Percentiles rank a stretch among this genome's conserved stretches.
Conservation (phyloP, 1,140 invertebrate species). For the Drosophila insularis region DNA sequence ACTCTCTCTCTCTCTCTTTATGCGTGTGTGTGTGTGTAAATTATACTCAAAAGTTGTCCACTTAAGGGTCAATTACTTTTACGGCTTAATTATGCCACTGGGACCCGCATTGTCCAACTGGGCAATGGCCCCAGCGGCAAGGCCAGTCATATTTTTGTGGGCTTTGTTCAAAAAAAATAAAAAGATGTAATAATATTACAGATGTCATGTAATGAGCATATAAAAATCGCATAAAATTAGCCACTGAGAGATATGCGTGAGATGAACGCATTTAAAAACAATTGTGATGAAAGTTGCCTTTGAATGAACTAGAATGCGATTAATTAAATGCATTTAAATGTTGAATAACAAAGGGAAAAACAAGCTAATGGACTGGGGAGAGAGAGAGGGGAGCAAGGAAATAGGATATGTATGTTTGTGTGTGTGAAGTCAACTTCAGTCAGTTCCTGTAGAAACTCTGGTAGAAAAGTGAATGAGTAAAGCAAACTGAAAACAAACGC, state of each 20-base stretch:
- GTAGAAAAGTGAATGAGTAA: not conserved
- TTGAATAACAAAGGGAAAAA: not conserved
- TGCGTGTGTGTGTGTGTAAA: slow-evolving; percentile 15
- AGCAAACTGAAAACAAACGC: slow-evolving; percentile 20
- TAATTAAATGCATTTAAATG: slow-evolving; percentile 66
- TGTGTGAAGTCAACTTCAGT: not conserved
- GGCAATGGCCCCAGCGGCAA: not conserved
- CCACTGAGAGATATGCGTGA: slow-evolving; percentile 41
- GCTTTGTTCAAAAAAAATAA: slow-evolving; percentile 23
- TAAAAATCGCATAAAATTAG: slow-evolving; percentile 65
- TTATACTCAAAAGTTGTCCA: slow-evolving; percentile 70
- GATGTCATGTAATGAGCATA: slow-evolving; percentile 55
- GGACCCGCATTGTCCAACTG: slow-evolving; percentile 45
- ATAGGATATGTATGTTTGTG: not conserved
- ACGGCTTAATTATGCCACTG: slow-evolving; percentile 72
- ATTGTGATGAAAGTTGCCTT: slow-evolving; percentile 29
- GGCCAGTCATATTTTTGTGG: slow-evolving; percentile 15
- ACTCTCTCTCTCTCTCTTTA: too few species aligned
- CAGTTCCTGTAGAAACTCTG: slow-evolving; percentile 15
- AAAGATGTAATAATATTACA: slow-evolving; percentile 1
- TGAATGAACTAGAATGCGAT: slow-evolving; percentile 49
- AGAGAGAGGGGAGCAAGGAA: not conserved
- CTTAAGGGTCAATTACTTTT: slow-evolving; percentile 74
- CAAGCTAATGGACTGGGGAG: not conserved
- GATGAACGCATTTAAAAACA: slow-evolving; percentile 49